These are phyloP conservation scores for Clistopyga incitator DNA, from an alignment of 2,888 invertebrate genomes.

Conservation along the genomic window DNA sequence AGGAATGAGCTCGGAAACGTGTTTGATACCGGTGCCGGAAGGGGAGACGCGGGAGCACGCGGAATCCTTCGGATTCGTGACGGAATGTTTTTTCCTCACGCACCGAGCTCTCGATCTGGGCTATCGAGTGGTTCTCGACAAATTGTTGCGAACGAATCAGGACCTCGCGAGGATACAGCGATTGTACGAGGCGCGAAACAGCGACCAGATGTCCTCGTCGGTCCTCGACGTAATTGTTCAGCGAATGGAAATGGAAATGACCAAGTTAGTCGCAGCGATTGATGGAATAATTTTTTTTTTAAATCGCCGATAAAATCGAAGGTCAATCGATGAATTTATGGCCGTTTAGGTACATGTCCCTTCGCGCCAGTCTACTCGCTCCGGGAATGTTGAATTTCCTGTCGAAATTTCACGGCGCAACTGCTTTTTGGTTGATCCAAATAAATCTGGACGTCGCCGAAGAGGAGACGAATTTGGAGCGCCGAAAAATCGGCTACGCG, in stretches of 20 bases:
- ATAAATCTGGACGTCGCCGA: slow-evolving; percentile 87
- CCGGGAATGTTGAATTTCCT: slow-evolving; percentile 90
- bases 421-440: slow-evolving; percentile 94
- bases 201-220: slow-evolving; percentile 84
- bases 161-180: slow-evolving; percentile 90
- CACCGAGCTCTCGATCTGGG: slow-evolving; percentile 94
- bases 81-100: slow-evolving; percentile 96
- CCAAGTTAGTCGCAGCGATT: slow-evolving; percentile 85
- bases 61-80: slow-evolving; percentile 92
- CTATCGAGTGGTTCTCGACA: slow-evolving; percentile 84
- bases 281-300: neutral
- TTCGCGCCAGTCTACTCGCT: slow-evolving; percentile 91
- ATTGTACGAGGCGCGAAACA: slow-evolving; percentile 88
- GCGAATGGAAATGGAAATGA: slow-evolving; percentile 88
- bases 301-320: neutral
- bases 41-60: slow-evolving; percentile 86
- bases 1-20: slow-evolving; percentile 91
- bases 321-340: neutral
- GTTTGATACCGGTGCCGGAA: slow-evolving; percentile 89
- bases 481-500: slow-evolving; percentile 85
- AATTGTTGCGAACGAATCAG: slow-evolving; percentile 84
- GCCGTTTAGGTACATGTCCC: slow-evolving; percentile 87
- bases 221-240: slow-evolving; percentile 87
- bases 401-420: slow-evolving; percentile 91
- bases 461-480: slow-evolving; percentile 79